These are phyloP conservation scores for Zaprionus kolodkinae DNA, from an alignment of 1,140 invertebrate genomes.

Conservation along the genomic window DNA sequence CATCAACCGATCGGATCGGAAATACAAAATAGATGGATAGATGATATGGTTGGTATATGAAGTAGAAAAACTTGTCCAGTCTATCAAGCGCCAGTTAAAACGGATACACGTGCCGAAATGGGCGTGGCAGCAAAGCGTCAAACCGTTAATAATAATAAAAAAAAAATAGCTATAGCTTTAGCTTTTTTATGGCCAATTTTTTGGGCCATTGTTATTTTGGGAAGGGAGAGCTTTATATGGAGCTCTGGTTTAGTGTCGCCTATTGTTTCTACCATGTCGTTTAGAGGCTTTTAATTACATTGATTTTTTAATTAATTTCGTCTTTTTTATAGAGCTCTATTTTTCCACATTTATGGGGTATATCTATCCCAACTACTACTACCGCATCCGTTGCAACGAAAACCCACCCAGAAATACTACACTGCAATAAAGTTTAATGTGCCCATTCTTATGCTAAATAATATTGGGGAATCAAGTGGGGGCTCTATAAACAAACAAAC, in stretches of 20 bases:
- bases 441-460: conserved; percentile 75
- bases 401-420: conserved; percentile 63
- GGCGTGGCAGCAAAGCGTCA: conserved; percentile 35
- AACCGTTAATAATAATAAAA: not conserved
- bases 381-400: conserved; percentile 44
- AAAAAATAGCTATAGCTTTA: not conserved
- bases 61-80: conserved; percentile 22
- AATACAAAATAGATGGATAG: conserved; percentile 9
- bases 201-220: conserved; percentile 16
- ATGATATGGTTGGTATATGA: not conserved
- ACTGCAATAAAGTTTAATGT: conserved; percentile 66
- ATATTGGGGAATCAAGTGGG: conserved; percentile 37
- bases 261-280: conserved; percentile 33
- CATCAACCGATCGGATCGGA: conserved; percentile 22
- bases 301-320: conserved; percentile 38
- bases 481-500: conserved; percentile 71
- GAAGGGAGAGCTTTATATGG: conserved; percentile 20
- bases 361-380: conserved; percentile 20
- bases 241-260: conserved; percentile 22
- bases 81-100: conserved; percentile 32
- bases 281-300: conserved; percentile 43
- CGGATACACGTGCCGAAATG: conserved; percentile 40
- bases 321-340: conserved; percentile 29
- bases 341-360: conserved; percentile 3
- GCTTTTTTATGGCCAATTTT: conserved; percentile 51